A percentile compares a stretch with the other conserved stretches of the same genome.
These are phyloP conservation scores for Oceanodroma tethys DNA, from an alignment of 2,113 vertebrate species.

Conservation along the genomic window DNA sequence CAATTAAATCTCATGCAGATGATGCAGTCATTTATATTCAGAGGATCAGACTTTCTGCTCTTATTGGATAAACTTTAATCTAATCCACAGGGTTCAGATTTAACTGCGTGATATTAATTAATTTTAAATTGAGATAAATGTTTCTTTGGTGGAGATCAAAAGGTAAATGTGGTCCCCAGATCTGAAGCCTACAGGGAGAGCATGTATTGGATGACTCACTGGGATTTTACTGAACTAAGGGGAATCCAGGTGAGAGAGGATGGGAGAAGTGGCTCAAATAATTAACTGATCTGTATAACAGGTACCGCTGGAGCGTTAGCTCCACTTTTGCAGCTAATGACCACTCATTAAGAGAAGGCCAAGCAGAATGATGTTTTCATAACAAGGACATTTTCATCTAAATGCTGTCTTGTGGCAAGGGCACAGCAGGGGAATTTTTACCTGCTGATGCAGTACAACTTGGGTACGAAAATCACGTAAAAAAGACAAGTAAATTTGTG, in stretches of 20 bases:
- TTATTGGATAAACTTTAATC: constrained; percentile 59
- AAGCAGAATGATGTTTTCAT: neutral
- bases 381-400: neutral
- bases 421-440: neutral
- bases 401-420: rapidly evolving
- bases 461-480: neutral
- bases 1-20: constrained; percentile 56
- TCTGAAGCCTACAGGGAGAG: neutral
- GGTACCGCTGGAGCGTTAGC: neutral
- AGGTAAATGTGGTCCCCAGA: constrained; percentile 1
- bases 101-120: constrained; percentile 50
- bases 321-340: neutral
- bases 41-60: constrained; percentile 26
- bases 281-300: neutral
- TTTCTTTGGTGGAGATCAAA: constrained; percentile 29
- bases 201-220: neutral
- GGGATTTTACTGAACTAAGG: neutral
- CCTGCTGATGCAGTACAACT: neutral
- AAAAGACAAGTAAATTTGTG: neutral
- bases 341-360: neutral
- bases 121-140: constrained; percentile 56
- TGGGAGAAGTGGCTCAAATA: neutral
- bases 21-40: constrained; percentile 59
- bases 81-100: constrained; percentile 50
- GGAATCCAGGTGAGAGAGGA: neutral